Evolutionary conservation across 2,888 invertebrate genomes (phyloP).

Genomic region (Aricia artaxerxes): DNA sequence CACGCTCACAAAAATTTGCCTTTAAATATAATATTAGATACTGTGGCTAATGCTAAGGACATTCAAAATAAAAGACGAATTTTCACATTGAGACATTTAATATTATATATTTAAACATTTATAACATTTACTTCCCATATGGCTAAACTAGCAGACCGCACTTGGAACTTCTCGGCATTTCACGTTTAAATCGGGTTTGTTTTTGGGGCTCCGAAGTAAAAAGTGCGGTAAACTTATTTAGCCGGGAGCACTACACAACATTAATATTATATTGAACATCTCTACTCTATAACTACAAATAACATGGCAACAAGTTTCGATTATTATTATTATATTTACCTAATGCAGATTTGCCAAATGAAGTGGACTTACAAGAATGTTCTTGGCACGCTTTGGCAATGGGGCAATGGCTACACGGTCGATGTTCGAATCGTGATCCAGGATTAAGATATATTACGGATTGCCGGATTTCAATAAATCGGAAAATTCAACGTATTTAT

Average conservation of each 20-base stretch:
- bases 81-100: not conserved
- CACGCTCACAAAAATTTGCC: too few relatives aligned
- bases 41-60: not conserved
- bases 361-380: not conserved
- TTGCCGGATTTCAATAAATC: too few relatives aligned
- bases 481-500: too few relatives aligned
- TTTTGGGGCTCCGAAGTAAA: not conserved
- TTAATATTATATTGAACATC: not conserved
- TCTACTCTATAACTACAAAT: not conserved
- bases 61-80: not conserved
- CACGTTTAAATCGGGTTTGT: not conserved
- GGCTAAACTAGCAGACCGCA: not conserved
- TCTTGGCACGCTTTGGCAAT: not conserved
- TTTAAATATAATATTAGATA: too few relatives aligned
- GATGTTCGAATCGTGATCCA: not conserved
- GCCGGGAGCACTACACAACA: not conserved
- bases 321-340: not conserved
- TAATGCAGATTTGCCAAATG: not conserved
- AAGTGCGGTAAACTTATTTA: not conserved
- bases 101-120: not conserved
- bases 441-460: too few relatives aligned
- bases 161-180: not conserved
- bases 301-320: not conserved
- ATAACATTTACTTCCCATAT: conserved; percentile 3
- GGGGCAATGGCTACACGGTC: not conserved